phyloP scores from a whole-genome alignment of 2,888 invertebrate genomes.

The Priocnemis perturbator region DNA sequence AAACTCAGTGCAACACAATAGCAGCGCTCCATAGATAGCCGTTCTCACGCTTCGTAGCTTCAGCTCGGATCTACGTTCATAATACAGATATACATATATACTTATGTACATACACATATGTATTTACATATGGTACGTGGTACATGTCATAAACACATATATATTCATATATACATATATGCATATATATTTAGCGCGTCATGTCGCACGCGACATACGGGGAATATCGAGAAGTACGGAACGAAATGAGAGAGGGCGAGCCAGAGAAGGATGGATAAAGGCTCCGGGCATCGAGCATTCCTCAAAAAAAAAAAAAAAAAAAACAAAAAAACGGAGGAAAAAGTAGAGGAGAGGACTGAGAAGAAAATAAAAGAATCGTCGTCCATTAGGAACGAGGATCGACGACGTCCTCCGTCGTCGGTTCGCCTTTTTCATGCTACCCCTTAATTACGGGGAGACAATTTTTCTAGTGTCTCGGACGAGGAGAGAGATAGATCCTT shows the following conservation, averaged over 20 bases:
- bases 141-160: constrained; percentile 7
- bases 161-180: constrained; percentile 16
- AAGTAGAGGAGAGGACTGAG: background rate
- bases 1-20: constrained; percentile 66
- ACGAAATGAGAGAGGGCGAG: background rate
- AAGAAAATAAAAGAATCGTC: constrained; percentile 2
- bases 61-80: constrained; percentile 52
- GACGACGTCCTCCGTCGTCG: constrained; percentile 7
- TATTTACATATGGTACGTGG: constrained; percentile 32
- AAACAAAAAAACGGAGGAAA: background rate
- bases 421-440: background rate
- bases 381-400: constrained; percentile 18
- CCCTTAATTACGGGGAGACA: background rate
- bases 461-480: no score
- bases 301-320: background rate
- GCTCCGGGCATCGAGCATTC: background rate
- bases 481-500: no score
- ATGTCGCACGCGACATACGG: constrained; percentile 26
- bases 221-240: background rate
- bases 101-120: constrained; percentile 32
- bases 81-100: constrained; percentile 37
- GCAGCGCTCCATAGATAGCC: constrained; percentile 70
- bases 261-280: background rate
- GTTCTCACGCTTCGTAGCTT: constrained; percentile 70
- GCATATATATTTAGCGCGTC: constrained; percentile 25